Conservation (phyloP, 2,797 vertebrate species). For the Xiphophorus birchmanni region DNA sequence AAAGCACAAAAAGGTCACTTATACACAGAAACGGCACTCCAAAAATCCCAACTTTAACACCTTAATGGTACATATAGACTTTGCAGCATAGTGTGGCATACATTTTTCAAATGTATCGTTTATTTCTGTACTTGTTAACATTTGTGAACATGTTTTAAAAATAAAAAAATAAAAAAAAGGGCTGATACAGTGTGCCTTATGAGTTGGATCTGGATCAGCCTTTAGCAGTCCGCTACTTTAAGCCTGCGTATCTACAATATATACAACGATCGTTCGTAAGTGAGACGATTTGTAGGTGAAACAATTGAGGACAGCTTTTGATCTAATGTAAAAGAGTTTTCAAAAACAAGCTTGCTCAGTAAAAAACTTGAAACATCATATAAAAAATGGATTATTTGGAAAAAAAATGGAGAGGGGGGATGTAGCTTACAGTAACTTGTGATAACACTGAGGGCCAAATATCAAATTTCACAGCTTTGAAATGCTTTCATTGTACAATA, state of each 20-base stretch:
- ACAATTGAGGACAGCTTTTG: constrained; percentile 39
- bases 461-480: constrained; percentile 62
- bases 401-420: constrained; percentile 59
- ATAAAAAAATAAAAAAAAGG: constrained; percentile 16
- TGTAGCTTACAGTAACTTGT: constrained; percentile 60
- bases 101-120: constrained; percentile 55
- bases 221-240: constrained; percentile 63
- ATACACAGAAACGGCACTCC: constrained; percentile 81
- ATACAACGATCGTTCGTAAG: constrained; percentile 61
- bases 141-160: constrained; percentile 52
- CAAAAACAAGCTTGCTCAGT: constrained; percentile 54
- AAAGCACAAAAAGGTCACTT: constrained; percentile 87
- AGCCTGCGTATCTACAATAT: constrained; percentile 72
- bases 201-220: constrained; percentile 57
- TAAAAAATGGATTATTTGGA: constrained; percentile 68
- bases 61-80: constrained; percentile 70
- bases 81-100: constrained; percentile 78
- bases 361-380: constrained; percentile 69
- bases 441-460: constrained; percentile 44
- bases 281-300: constrained; percentile 41
- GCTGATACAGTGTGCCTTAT: constrained; percentile 75
- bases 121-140: constrained; percentile 60
- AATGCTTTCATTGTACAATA: constrained; percentile 38
- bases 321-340: constrained; percentile 18
- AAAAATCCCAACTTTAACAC: constrained; percentile 73